phyloP scores from a whole-genome alignment of 1,140 invertebrate species.

The Manduca sexta region DNA sequence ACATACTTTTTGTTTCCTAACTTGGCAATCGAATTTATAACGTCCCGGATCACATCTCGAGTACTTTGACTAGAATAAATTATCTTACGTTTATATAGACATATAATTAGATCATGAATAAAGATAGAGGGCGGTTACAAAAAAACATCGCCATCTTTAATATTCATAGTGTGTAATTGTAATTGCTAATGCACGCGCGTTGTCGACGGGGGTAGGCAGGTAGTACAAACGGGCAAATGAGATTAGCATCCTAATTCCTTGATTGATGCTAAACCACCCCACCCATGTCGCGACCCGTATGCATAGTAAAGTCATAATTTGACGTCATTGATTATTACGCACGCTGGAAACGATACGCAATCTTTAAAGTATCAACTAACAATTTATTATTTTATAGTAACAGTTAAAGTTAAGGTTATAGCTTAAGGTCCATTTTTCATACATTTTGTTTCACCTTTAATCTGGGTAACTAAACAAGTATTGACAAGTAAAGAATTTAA shows the following conservation, averaged over 20 bases:
- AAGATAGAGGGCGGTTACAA: background rate
- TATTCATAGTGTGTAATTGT: constrained; percentile 16
- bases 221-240: constrained; percentile 47
- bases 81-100: too few relatives aligned
- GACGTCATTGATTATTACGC: constrained; percentile 8
- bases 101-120: constrained; percentile 1
- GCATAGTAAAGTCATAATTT: constrained; percentile 33
- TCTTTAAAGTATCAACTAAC: too few relatives aligned
- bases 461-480: too few relatives aligned
- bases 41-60: too few relatives aligned
- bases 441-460: too few relatives aligned
- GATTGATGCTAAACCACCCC: constrained; percentile 55
- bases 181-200: constrained; percentile 26
- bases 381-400: too few relatives aligned
- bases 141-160: constrained; percentile 1
- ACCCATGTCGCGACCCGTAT: constrained; percentile 31
- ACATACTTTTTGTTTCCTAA: too few relatives aligned
- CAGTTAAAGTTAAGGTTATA: too few relatives aligned
- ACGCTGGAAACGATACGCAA: constrained; percentile 7
- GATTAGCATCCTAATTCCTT: constrained; percentile 57
- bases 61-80: too few relatives aligned
- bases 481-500: too few relatives aligned
- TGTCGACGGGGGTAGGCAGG: constrained; percentile 25
- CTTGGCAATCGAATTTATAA: too few relatives aligned
- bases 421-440: too few relatives aligned